phyloP scores from a whole-genome alignment of 1,140 invertebrate species.

The Hypsibius dujardini region DNA sequence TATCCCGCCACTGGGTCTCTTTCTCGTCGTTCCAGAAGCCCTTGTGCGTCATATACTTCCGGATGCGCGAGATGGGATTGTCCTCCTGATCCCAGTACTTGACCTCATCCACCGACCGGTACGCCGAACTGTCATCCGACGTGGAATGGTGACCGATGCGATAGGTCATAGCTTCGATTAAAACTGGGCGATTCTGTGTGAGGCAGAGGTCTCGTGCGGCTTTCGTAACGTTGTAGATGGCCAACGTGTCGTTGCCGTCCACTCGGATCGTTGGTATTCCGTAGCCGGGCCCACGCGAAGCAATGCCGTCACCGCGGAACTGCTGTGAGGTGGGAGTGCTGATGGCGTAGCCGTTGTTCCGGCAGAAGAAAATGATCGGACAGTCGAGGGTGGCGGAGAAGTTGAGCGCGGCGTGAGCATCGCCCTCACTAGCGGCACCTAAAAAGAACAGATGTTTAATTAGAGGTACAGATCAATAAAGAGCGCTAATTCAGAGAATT shows the following conservation, averaged over 20 bases:
- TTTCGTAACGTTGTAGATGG: conserved; percentile 76
- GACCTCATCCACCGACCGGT: conserved; percentile 70
- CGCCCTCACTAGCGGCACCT: conserved; percentile 92
- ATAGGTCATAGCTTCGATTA: conserved; percentile 96
- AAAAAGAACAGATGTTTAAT: not conserved
- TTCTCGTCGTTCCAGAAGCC: conserved; percentile 59
- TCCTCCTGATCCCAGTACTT: conserved; percentile 58
- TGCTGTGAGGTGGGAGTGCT: conserved; percentile 84
- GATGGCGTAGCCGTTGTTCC: conserved; percentile 90
- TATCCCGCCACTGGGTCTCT: conserved; percentile 53
- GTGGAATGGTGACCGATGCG: conserved; percentile 95
- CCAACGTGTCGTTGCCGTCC: conserved; percentile 91
- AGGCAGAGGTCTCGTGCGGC: conserved; percentile 58
- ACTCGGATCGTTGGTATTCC: conserved; percentile 78
- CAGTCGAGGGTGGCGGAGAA: conserved; percentile 90
- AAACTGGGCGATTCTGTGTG: conserved; percentile 61
- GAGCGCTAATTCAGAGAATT: not conserved
- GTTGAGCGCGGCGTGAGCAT: conserved; percentile 93
- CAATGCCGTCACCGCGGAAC: conserved; percentile 63
- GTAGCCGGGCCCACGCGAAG: conserved; percentile 65
- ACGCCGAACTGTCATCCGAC: conserved; percentile 91
- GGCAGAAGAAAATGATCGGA: conserved; percentile 75
- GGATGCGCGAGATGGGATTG: conserved; percentile 63
- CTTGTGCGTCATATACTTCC: conserved; percentile 56
- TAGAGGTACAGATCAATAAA: not conserved